Conservation (phyloP, 2,888 invertebrate genomes). For the Melanophora roralis region DNA sequence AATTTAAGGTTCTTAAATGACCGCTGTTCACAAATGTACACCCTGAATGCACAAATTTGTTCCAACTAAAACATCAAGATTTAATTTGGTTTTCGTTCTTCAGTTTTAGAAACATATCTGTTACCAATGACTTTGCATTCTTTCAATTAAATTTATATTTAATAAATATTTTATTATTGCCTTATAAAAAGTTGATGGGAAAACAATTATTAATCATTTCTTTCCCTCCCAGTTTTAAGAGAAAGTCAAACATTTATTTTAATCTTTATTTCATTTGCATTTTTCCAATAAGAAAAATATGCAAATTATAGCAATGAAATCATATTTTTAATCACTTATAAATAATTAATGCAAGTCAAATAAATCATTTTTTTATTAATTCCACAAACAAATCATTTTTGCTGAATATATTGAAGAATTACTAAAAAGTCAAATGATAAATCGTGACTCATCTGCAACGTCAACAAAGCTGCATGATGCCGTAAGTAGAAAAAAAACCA, state of each 20-base stretch:
- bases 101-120: too few relatives aligned
- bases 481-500: background rate
- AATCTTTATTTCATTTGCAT: background rate
- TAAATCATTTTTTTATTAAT: background rate
- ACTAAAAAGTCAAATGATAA: conserved; percentile 26
- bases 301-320: conserved; percentile 6
- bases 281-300: conserved; percentile 4
- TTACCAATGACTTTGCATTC: too few relatives aligned
- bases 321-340: conserved; percentile 26
- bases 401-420: conserved; percentile 15
- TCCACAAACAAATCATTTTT: background rate
- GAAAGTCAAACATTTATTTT: background rate
- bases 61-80: too few relatives aligned
- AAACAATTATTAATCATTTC: too few relatives aligned
- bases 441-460: conserved; percentile 48
- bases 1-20: too few relatives aligned
- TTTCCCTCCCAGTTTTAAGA: background rate
- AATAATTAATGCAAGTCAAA: conserved; percentile 27
- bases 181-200: too few relatives aligned
- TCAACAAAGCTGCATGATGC: conserved; percentile 21
- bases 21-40: too few relatives aligned
- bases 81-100: too few relatives aligned
- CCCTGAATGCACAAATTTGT: too few relatives aligned
- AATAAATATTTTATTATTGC: too few relatives aligned
- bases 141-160: too few relatives aligned